Evolutionary conservation across 2,888 invertebrate species (phyloP).

Genomic region (Drosophila imparisetae): DNA sequence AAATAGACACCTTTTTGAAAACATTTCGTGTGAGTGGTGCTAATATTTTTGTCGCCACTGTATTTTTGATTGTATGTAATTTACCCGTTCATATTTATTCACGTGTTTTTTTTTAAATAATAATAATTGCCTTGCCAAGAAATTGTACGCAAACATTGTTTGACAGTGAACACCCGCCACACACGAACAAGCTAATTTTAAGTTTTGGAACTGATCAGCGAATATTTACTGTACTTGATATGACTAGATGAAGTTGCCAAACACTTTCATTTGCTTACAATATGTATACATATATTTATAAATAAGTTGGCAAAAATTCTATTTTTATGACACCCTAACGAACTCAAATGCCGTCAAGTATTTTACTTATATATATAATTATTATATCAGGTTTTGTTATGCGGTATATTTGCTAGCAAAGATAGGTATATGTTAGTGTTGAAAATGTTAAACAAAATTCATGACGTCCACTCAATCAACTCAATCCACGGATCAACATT

Average conservation of each 20-base stretch:
- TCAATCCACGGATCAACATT: background rate
- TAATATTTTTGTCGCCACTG: background rate
- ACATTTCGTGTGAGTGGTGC: background rate
- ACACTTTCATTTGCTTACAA: constrained; percentile 12
- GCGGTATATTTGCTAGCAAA: background rate
- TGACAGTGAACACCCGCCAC: background rate
- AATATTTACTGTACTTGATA: constrained; percentile 15
- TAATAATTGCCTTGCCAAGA: constrained; percentile 11
- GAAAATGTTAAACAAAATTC: background rate
- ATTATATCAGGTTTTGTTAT: background rate
- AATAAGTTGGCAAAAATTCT: constrained; percentile 22
- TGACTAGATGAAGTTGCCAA: constrained; percentile 15
- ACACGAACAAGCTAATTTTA: background rate
- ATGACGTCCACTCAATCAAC: background rate
- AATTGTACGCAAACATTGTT: background rate
- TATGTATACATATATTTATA: background rate
- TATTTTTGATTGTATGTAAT: background rate
- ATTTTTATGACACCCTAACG: constrained; percentile 19
- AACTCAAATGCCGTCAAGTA: constrained; percentile 12
- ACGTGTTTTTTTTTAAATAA: constrained; percentile 14
- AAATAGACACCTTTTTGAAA: background rate
- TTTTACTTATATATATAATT: background rate
- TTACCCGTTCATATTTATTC: background rate
- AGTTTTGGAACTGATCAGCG: background rate
- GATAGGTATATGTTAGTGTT: background rate